Evolutionary conservation across 2,113 vertebrate species (phyloP).

Genomic region (Pipra filicauda): DNA sequence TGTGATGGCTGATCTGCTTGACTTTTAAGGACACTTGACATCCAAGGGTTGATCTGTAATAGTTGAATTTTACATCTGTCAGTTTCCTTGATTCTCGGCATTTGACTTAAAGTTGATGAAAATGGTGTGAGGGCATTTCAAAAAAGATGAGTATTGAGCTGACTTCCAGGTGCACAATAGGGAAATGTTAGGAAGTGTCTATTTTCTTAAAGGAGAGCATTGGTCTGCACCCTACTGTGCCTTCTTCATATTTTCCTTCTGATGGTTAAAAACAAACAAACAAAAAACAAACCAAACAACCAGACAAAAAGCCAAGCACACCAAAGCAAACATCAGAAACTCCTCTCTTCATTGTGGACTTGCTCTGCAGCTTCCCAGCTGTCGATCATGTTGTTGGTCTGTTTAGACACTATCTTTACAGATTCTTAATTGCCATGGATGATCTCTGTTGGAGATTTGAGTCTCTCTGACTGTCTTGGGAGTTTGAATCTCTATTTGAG

Average conservation of each 20-base stretch:
- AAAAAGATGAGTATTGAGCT: background rate
- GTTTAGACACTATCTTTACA: background rate
- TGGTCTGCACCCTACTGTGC: background rate
- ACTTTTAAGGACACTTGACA: background rate
- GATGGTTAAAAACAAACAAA: background rate
- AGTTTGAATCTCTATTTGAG: background rate
- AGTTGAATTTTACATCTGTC: background rate
- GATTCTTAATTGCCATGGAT: background rate
- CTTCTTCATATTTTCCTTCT: background rate
- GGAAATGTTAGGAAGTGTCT: background rate
- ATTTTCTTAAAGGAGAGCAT: background rate
- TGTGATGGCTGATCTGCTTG: background rate
- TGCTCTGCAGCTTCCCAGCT: background rate
- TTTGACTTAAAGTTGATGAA: background rate
- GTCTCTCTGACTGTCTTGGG: background rate
- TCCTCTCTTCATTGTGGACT: fast-evolving
- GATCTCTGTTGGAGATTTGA: background rate
- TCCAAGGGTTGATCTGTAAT: background rate
- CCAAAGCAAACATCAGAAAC: background rate
- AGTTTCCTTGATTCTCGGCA: background rate
- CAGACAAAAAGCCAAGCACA: background rate
- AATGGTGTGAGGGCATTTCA: background rate
- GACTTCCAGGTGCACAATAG: background rate
- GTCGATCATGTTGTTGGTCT: background rate
- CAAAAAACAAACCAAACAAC: background rate